A percentile compares a stretch with the other conserved stretches of the same genome.
These are phyloP conservation scores for Odontothrips loti DNA, from an alignment of 2,888 invertebrate genomes.

Conservation along the genomic window DNA sequence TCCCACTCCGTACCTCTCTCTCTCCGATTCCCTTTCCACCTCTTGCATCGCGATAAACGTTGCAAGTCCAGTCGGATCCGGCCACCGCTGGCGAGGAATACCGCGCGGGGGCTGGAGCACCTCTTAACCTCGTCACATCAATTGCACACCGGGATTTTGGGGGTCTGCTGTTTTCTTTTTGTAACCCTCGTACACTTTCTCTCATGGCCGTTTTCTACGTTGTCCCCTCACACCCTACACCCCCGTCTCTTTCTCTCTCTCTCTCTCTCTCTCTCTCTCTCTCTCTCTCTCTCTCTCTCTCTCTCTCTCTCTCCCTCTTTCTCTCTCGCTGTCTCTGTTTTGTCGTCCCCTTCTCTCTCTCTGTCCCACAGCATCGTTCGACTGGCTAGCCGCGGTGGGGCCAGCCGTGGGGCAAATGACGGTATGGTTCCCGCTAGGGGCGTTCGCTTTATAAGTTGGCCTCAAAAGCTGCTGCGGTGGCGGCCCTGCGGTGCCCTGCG, in stretches of 20 bases:
- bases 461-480: neutral
- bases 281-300: too few species aligned
- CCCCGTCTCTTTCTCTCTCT: neutral
- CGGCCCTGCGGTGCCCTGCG: neutral
- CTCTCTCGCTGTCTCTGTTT: too few species aligned
- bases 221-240: neutral
- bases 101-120: neutral
- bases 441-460: neutral
- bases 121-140: constrained; percentile 13
- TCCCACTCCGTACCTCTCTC: neutral
- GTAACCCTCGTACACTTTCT: neutral
- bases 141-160: neutral
- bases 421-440: too few species aligned
- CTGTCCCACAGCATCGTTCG: too few species aligned
- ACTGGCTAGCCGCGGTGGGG: too few species aligned
- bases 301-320: too few species aligned
- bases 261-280: neutral
- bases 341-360: too few species aligned
- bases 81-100: neutral
- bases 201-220: neutral
- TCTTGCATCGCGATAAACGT: too few species aligned
- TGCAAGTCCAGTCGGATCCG: neutral
- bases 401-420: too few species aligned
- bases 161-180: neutral
- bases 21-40: neutral